phyloP scores from a whole-genome alignment of 2,797 vertebrate genomes.

The Synaphobranchus kaupii region DNA sequence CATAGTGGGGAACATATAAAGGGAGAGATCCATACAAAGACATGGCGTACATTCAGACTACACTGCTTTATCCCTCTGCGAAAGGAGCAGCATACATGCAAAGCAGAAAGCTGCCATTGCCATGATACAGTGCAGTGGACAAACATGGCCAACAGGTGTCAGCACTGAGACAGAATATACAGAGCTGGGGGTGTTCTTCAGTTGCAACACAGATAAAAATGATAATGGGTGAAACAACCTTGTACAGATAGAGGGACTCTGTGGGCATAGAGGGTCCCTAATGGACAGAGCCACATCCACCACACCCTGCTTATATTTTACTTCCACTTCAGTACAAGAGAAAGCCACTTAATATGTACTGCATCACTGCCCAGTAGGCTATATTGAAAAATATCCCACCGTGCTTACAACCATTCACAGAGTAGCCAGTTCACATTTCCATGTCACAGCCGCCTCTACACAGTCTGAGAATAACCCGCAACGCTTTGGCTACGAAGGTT shows the following conservation, averaged over 20 bases:
- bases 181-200: not conserved
- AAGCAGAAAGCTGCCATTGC: not conserved
- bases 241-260: not conserved
- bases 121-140: not conserved
- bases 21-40: not conserved
- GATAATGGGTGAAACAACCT: not conserved
- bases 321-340: not conserved
- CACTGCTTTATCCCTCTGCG: not conserved
- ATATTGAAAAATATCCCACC: not conserved
- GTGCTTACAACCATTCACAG: not conserved
- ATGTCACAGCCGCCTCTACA: not conserved
- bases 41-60: slow-evolving; percentile 7
- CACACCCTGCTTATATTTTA: not conserved
- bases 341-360: not conserved
- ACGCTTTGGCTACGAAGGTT: slow-evolving; percentile 6
- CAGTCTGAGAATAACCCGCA: not conserved
- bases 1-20: not conserved
- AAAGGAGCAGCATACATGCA: not conserved
- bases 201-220: not conserved
- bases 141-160: slow-evolving; percentile 8
- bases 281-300: not conserved
- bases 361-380: not conserved
- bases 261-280: not conserved
- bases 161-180: not conserved
- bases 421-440: not conserved